Evolutionary conservation across 2,113 vertebrate species (phyloP).

Genomic region (Sinocyclocheilus anophthalmus): DNA sequence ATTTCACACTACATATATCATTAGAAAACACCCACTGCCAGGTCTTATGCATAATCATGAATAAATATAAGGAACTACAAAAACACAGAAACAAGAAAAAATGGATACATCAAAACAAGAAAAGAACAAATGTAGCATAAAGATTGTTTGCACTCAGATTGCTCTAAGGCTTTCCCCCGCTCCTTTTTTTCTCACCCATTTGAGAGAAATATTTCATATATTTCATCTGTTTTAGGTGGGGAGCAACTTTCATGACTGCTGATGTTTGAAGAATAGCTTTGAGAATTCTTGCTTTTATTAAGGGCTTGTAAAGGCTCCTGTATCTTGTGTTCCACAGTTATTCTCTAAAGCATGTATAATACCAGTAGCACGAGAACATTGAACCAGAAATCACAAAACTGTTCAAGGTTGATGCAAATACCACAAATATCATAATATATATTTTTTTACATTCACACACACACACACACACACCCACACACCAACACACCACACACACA

Average conservation of each 20-base stretch:
- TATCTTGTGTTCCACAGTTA: slow-evolving; percentile 2
- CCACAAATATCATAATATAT: neutral
- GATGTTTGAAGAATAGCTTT: neutral
- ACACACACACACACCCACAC: too few species aligned
- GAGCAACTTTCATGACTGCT: neutral
- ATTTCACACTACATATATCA: slow-evolving; percentile 70
- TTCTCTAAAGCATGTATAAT: neutral
- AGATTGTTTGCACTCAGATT: neutral
- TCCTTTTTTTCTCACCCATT: too few species aligned
- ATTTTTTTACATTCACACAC: too few species aligned
- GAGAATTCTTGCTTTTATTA: neutral
- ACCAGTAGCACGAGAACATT: neutral
- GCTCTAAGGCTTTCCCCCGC: neutral
- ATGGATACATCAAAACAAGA: neutral
- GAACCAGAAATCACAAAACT: neutral
- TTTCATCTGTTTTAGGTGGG: neutral
- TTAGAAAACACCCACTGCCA: slow-evolving; percentile 62
- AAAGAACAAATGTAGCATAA: neutral
- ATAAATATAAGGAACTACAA: too few species aligned
- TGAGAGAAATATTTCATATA: neutral
- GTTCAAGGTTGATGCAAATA: neutral
- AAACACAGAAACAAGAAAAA: too few species aligned
- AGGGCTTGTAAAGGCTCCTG: neutral
- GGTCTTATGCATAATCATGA: slow-evolving; percentile 46
- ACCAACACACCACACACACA: too few species aligned